Conservation (phyloP, 1,140 invertebrate species). For the Panagrolaimus sp. region DNA sequence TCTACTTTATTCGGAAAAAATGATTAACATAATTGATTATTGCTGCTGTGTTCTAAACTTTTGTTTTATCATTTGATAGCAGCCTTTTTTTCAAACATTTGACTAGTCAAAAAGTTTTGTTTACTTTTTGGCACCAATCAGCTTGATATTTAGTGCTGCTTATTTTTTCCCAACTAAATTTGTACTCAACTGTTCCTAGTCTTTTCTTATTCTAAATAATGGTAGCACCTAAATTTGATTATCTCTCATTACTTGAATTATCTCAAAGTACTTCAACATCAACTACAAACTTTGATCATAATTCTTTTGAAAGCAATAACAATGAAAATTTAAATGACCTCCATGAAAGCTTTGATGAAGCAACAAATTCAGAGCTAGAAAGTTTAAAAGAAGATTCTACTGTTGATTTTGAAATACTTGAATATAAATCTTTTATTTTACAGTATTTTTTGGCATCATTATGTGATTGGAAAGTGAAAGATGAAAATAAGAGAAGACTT, state of each 20-base stretch:
- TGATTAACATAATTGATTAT: too few species aligned
- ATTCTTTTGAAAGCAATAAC: not conserved
- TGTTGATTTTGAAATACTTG: constrained; percentile 8
- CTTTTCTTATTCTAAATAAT: too few species aligned
- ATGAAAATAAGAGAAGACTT: constrained; percentile 25
- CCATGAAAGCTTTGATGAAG: constrained; percentile 5
- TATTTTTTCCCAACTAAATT: too few species aligned
- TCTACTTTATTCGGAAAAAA: too few species aligned
- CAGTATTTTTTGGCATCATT: constrained; percentile 35
- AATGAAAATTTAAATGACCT: not conserved
- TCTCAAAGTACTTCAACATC: not conserved
- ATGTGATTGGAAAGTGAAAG: constrained; percentile 26
- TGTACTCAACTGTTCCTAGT: too few species aligned
- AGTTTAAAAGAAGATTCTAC: constrained; percentile 6
- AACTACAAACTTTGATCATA: not conserved
- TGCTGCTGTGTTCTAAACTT: not conserved
- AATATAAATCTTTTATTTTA: constrained; percentile 17
- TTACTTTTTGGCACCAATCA: too few species aligned
- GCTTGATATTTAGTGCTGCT: too few species aligned
- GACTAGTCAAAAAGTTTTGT: too few species aligned
- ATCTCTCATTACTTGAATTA: too few species aligned
- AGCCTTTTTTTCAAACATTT: not conserved
- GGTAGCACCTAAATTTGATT: too few species aligned
- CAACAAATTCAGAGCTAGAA: not conserved
- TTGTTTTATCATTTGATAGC: constrained; percentile 10